phyloP scores from a whole-genome alignment of 2,113 vertebrate species.

The Erythrocercus mccallii region DNA sequence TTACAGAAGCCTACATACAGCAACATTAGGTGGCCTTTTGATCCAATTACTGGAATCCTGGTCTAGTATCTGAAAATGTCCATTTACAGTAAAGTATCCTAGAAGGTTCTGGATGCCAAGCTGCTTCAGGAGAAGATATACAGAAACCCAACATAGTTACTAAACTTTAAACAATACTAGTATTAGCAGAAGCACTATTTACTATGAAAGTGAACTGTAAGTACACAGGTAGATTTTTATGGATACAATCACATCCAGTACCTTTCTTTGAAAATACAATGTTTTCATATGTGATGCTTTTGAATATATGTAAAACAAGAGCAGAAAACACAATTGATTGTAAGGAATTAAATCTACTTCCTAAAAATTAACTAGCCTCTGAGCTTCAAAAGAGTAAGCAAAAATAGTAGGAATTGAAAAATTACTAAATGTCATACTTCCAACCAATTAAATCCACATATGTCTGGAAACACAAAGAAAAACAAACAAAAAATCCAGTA shows the following conservation, averaged over 20 bases:
- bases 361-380: neutral
- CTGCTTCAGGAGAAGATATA: neutral
- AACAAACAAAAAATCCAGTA: neutral
- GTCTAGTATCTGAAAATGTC: neutral
- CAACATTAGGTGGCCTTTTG: fast-evolving
- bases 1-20: neutral
- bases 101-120: neutral
- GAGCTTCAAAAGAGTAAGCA: neutral
- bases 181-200: neutral
- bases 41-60: neutral
- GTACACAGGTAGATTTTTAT: neutral
- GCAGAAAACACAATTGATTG: neutral
- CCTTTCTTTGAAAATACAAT: neutral
- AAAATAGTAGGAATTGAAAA: neutral
- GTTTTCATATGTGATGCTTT: neutral
- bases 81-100: neutral
- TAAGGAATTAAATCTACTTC: neutral
- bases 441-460: neutral
- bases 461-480: neutral
- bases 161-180: neutral
- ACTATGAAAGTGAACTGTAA: neutral
- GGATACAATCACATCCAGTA: neutral
- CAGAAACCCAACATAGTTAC: neutral
- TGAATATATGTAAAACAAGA: neutral
- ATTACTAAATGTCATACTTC: neutral